phyloP scores from a whole-genome alignment of 1,140 invertebrate genomes.

The Calliphora vicina region DNA sequence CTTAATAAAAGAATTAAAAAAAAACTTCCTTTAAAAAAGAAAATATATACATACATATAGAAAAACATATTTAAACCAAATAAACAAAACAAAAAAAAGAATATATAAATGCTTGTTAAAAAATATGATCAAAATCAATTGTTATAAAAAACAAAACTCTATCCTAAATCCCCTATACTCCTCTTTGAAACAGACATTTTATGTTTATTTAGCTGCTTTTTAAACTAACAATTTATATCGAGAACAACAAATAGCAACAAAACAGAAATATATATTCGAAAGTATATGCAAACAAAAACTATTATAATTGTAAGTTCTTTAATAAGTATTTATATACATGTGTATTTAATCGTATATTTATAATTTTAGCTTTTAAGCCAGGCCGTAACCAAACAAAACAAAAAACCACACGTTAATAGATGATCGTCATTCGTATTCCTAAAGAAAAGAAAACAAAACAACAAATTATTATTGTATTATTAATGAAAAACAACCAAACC shows the following conservation, averaged over 20 bases:
- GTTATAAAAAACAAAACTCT: background rate
- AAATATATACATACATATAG: background rate
- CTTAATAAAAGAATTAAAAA: no score
- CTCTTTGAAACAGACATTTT: background rate
- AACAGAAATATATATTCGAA: background rate
- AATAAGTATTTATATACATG: slow-evolving; percentile 34
- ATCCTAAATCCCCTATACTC: background rate
- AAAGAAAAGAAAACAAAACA: background rate
- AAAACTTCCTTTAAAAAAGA: no score
- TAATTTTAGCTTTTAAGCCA: slow-evolving; percentile 34
- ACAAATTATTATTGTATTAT: slow-evolving; percentile 2
- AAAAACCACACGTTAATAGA: slow-evolving; percentile 14
- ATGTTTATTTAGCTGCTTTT: slow-evolving; percentile 23
- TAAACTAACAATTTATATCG: background rate
- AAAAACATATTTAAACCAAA: background rate
- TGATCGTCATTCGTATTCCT: slow-evolving; percentile 24
- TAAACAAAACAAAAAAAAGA: background rate
- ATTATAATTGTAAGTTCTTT: background rate
- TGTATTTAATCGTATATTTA: slow-evolving; percentile 32
- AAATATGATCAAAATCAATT: background rate
- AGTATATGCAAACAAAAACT: background rate
- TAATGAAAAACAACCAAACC: background rate
- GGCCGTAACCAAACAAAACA: background rate
- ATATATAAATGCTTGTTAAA: slow-evolving; percentile 2
- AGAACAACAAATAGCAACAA: background rate